Percentiles rank a stretch among this genome's conserved stretches.
Evolutionary conservation across 2,888 invertebrate species (phyloP).

Genomic region (Myopa tessellatipennis): DNA sequence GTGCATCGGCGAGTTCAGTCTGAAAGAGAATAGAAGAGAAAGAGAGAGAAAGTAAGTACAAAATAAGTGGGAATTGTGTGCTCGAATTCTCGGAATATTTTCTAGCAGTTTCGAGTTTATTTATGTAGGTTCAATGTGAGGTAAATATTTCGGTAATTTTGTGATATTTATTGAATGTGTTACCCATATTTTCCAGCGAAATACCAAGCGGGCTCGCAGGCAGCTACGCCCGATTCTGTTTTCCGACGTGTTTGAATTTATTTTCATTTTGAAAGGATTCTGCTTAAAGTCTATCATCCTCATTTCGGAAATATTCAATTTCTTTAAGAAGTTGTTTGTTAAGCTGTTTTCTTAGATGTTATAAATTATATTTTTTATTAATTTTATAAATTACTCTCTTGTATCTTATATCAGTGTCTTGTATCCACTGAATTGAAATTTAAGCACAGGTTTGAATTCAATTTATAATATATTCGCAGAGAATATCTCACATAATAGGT

Average conservation of each 20-base stretch:
- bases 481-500: too few relatives aligned
- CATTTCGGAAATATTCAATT: background rate
- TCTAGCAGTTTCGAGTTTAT: background rate
- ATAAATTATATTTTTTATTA: background rate
- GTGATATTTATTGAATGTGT: conserved; percentile 8
- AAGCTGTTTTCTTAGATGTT: background rate
- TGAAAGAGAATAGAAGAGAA: conserved; percentile 57
- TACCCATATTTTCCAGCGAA: conserved; percentile 68
- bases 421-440: too few relatives aligned
- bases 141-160: background rate
- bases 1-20: conserved; percentile 82
- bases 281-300: conserved; percentile 55
- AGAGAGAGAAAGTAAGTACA: too few relatives aligned
- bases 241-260: conserved; percentile 56
- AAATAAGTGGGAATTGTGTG: too few relatives aligned
- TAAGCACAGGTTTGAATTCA: too few relatives aligned
- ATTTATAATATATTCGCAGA: too few relatives aligned
- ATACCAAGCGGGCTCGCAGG: conserved; percentile 61
- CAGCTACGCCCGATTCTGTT: conserved; percentile 63
- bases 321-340: background rate
- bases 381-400: too few relatives aligned
- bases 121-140: background rate
- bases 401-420: too few relatives aligned
- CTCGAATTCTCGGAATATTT: too few relatives aligned
- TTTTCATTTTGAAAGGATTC: conserved; percentile 65